Conservation (phyloP, 2,797 vertebrate species). For the Cottoperca gobio region DNA sequence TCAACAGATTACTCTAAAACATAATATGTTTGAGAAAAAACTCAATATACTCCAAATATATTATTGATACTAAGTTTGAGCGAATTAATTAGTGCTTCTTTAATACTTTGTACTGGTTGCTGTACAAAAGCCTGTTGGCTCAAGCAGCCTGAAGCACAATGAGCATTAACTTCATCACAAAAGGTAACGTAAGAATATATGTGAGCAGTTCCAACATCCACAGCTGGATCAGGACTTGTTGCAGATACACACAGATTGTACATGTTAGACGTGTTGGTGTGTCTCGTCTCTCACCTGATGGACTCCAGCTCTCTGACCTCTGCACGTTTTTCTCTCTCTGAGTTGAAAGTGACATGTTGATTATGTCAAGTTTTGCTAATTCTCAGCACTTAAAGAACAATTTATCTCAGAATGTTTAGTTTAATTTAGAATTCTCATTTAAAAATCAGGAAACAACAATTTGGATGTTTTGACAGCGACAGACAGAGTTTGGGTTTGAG, state of each 20-base stretch:
- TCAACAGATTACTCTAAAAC: background rate
- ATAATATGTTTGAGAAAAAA: background rate
- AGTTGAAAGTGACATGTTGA: background rate
- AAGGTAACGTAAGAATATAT: background rate
- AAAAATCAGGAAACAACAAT: background rate
- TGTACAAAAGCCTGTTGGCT: background rate
- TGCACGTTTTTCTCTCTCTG: no score
- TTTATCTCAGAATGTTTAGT: no score
- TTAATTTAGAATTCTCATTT: no score
- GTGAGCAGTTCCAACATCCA: background rate
- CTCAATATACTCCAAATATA: background rate
- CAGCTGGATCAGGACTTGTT: background rate
- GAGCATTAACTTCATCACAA: background rate
- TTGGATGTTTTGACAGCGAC: background rate
- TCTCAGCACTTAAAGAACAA: background rate
- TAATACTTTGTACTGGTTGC: background rate
- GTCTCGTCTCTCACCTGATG: background rate
- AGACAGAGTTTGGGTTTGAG: background rate
- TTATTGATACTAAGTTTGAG: background rate
- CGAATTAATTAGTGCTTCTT: background rate
- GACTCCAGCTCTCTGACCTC: background rate
- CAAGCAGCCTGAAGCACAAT: background rate
- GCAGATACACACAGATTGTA: no score
- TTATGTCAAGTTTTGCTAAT: background rate
- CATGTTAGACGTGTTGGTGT: rapidly evolving